Conservation (phyloP, 1,140 invertebrate species). For the Drosophila oshimai region DNA sequence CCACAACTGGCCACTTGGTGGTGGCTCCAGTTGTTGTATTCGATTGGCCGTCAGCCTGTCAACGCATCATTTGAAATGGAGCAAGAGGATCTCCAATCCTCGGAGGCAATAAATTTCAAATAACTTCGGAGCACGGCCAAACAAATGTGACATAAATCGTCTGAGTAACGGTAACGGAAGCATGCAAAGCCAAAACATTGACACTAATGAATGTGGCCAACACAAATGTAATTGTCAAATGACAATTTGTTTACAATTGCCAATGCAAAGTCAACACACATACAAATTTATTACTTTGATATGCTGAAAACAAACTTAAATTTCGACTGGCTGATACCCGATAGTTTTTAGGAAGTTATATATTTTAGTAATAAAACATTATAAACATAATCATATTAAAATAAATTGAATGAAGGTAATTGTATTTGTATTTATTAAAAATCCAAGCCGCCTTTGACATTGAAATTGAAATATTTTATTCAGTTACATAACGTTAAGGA, state of each 20-base stretch:
- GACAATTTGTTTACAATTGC: constrained; percentile 72
- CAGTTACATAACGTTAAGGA: no score
- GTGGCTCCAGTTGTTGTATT: constrained; percentile 6
- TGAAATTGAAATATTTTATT: no score
- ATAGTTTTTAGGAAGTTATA: background rate
- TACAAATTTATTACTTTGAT: constrained; percentile 36
- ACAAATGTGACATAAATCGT: constrained; percentile 57
- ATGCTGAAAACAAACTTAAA: no score
- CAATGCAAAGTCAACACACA: constrained; percentile 13
- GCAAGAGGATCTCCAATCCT: constrained; percentile 53
- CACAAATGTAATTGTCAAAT: constrained; percentile 66
- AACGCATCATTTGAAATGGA: constrained; percentile 69
- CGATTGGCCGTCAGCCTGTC: constrained; percentile 47
- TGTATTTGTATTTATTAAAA: no score
- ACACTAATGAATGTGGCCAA: constrained; percentile 70
- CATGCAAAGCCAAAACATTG: constrained; percentile 62
- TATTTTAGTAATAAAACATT: no score
- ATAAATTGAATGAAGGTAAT: no score
- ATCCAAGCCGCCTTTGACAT: no score
- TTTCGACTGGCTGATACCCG: background rate
- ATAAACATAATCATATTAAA: no score
- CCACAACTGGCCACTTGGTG: constrained; percentile 1
- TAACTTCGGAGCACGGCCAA: constrained; percentile 36
- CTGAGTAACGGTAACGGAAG: constrained; percentile 46
- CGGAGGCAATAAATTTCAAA: constrained; percentile 64